These are phyloP conservation scores for Neoarius graeffei DNA, from an alignment of 2,113 vertebrate species.

Conservation along the genomic window DNA sequence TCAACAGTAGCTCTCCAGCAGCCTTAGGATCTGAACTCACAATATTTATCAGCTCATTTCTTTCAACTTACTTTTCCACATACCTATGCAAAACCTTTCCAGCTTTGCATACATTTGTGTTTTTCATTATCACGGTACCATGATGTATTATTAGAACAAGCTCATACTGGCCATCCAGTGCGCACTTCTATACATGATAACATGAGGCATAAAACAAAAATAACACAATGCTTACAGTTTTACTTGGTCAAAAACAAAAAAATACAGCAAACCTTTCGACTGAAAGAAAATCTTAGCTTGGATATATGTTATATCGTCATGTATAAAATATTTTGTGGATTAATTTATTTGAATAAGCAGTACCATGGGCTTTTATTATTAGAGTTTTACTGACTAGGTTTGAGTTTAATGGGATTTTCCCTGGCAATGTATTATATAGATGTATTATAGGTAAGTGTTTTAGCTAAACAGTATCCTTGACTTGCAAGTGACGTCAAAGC, in stretches of 20 bases:
- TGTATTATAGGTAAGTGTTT: no score
- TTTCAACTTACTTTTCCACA: not conserved
- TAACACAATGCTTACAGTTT: not conserved
- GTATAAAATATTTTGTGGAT: not conserved
- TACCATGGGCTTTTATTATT: no score
- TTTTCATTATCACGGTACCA: not conserved
- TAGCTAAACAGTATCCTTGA: no score
- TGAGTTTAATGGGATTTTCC: no score
- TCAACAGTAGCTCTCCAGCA: not conserved
- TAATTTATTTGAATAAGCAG: not conserved
- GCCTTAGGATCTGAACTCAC: not conserved
- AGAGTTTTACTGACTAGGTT: no score
- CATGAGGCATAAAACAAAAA: not conserved
- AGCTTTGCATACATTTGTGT: conserved; percentile 1
- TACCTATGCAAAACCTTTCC: not conserved
- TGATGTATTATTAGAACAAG: not conserved
- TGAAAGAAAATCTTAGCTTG: not conserved
- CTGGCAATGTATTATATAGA: no score
- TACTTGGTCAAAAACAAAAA: not conserved
- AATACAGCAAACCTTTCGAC: not conserved
- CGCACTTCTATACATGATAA: not conserved
- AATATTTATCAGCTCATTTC: not conserved
- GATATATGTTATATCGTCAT: not conserved
- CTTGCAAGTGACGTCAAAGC: no score
- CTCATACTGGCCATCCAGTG: not conserved